Conservation (phyloP, 2,113 vertebrate species). For the Chloropsis hardwickii region DNA sequence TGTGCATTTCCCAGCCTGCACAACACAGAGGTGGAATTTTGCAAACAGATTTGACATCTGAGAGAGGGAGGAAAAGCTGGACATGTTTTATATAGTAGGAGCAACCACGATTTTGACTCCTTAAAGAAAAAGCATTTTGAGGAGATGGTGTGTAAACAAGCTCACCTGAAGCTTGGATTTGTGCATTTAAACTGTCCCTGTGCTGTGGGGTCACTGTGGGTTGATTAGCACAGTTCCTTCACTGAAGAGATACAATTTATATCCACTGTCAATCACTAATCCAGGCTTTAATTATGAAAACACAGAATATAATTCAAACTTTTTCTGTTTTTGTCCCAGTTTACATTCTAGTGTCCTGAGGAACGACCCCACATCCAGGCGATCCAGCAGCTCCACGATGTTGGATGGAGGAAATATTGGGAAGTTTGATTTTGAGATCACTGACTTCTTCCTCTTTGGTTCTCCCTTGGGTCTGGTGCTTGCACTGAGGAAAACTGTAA, state of each 20-base stretch:
- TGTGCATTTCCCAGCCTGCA: background rate
- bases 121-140: background rate
- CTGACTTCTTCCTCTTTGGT: conserved; percentile 95
- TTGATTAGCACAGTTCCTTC: background rate
- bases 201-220: background rate
- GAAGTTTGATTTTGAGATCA: conserved; percentile 94
- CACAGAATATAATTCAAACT: background rate
- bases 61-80: background rate
- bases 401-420: conserved; percentile 81
- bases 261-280: background rate
- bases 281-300: background rate
- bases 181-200: background rate
- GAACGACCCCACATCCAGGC: conserved; percentile 80
- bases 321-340: conserved; percentile 64
- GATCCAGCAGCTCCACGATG: conserved; percentile 91
- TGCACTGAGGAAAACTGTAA: conserved; percentile 92
- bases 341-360: conserved; percentile 89
- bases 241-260: background rate
- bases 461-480: conserved; percentile 94
- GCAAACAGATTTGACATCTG: background rate
- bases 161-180: background rate
- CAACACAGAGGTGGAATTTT: background rate
- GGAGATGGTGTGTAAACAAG: background rate
- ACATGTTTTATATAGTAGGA: background rate
- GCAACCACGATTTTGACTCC: background rate